Percentiles rank a stretch among this genome's conserved stretches.
Conservation (phyloP, 2,888 invertebrate species). For the Tipula confusa region DNA sequence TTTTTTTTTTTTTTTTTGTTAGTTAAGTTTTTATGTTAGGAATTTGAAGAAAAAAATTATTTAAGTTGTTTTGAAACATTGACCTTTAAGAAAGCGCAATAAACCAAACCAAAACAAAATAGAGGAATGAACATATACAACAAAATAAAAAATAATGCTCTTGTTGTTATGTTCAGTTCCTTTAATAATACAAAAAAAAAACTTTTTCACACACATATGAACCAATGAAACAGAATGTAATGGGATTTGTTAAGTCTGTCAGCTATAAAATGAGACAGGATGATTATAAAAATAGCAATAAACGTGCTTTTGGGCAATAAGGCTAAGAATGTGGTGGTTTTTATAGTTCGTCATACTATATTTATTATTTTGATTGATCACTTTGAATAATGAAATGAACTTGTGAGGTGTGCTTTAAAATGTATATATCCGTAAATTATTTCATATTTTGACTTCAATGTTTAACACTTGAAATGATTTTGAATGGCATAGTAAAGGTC, state of each 20-base stretch:
- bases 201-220: background rate
- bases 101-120: background rate
- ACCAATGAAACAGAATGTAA: background rate
- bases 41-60: background rate
- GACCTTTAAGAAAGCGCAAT: conserved; percentile 25
- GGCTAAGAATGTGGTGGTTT: no score
- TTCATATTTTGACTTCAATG: no score
- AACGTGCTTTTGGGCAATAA: no score
- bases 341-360: no score
- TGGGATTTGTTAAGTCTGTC: conserved; percentile 5
- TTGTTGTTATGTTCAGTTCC: conserved; percentile 25
- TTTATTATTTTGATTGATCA: no score
- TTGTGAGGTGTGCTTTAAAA: no score
- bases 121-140: background rate
- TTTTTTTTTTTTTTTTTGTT: background rate
- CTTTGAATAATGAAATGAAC: no score
- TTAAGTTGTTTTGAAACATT: conserved; percentile 13
- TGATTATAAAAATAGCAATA: background rate
- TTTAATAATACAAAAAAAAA: background rate
- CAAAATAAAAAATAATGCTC: conserved; percentile 12
- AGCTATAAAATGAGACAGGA: background rate
- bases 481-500: no score
- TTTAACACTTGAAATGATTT: no score
- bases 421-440: no score
- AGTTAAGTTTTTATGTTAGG: background rate